Evolutionary conservation across 2,113 vertebrate genomes (phyloP), one percentile per base, ranked within the genome.

Genomic region (Anguilla rostrata): DNA sequence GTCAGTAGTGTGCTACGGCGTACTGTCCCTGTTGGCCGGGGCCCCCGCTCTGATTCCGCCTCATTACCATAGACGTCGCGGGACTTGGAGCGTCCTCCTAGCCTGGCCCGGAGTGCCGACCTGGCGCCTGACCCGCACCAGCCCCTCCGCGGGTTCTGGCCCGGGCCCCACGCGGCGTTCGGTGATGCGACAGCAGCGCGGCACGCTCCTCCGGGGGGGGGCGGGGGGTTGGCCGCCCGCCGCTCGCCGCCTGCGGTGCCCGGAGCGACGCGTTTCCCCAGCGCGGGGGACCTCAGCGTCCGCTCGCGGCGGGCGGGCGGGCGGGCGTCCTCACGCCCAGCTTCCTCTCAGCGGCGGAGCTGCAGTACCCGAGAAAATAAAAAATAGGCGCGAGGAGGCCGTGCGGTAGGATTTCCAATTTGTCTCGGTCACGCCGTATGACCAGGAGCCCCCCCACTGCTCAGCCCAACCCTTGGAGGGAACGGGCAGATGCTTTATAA

Each of bases 21-120:
- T 26, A 88, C 88, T 86, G 91, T 92, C 90, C 93, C 92, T 93
- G 90, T 91, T 92, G 92, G 92, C 92, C 90, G 87, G 34, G 89
- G 88, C 92, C 88, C 91, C 90, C 92, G 85, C 89, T 91, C 40
- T 87, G 53, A 92, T 91, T 93, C 90, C 91, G 92, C 90, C 90
- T 94, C 92, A 94, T 92, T 94, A 94, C 88, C 86, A 91, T 89
- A 86, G 88, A 91, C 87, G 88, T 91, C 89, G 89, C 87, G 86
- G 91, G 90, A 90, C 34, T 34, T 43, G 88, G 91, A 91, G 81
- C 78, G 41, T 60, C 83, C 86, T 85, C 87, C 79, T 20, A 88
- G 88, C 79, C 66, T 43, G 83, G 88, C 88, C 86, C 78, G 89
- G 88, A 92, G 88, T 88, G 40, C 87, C 92, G 91, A 92, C 89